A percentile compares a stretch with the other conserved stretches of the same genome.
Evolutionary conservation across 2,888 invertebrate genomes (phyloP).

Genomic region (Oscheius sp.): DNA sequence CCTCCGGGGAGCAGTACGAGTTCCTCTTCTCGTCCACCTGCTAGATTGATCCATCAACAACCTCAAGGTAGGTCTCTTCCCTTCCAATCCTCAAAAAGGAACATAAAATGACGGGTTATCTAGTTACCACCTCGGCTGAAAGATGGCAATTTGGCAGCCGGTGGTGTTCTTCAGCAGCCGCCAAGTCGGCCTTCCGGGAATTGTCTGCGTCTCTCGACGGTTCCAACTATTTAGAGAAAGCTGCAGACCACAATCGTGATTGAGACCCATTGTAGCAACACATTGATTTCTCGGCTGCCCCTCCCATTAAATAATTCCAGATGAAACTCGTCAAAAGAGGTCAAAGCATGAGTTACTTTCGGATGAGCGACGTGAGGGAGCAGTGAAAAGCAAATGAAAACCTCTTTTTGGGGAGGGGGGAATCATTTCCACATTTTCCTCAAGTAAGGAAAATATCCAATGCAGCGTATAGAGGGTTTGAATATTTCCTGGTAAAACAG

Average conservation of each 20-base stretch:
- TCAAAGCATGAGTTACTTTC: not conserved
- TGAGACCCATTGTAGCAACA: conserved; percentile 31
- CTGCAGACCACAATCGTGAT: conserved; percentile 28
- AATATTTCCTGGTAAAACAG: not conserved
- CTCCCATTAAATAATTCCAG: conserved; percentile 32
- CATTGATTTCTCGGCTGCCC: conserved; percentile 31
- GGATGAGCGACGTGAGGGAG: not conserved
- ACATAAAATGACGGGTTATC: conserved; percentile 9
- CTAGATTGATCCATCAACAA: conserved; percentile 11
- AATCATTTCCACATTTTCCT: not conserved
- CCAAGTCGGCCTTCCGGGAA: conserved; percentile 32
- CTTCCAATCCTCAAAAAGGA: not conserved
- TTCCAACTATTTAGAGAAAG: conserved; percentile 11
- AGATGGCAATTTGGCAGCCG: conserved; percentile 13
- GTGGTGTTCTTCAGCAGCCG: conserved; percentile 26
- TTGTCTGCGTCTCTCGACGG: conserved; percentile 24
- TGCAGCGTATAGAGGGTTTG: not conserved
- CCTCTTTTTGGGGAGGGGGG: not conserved
- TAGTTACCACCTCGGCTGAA: conserved; percentile 7
- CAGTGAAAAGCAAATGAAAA: not conserved
- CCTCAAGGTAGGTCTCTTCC: conserved; percentile 11
- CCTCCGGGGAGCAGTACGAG: conserved; percentile 38
- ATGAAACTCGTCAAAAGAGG: not conserved
- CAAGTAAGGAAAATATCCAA: too few relatives aligned
- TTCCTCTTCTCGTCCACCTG: conserved; percentile 10